Evolutionary conservation across 2,797 vertebrate species (phyloP), one percentile per base, ranked within the genome.

Genomic region (Bucorvus abyssinicus): DNA sequence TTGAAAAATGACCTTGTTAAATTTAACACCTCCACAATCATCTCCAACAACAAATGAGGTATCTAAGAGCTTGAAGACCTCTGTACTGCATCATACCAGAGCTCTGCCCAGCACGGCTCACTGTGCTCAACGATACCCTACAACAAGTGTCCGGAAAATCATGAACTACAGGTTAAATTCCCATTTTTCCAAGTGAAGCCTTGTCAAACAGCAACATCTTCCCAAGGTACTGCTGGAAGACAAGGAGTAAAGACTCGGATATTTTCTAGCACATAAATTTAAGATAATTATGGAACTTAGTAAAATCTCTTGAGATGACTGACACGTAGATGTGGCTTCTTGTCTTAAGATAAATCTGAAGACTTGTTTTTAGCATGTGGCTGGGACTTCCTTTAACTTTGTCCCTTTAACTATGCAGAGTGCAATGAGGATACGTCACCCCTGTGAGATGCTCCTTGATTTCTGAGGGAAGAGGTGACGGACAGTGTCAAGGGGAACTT

Each of bases 121-220:
- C 5, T 55, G 8, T 38, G 80, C 29, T 23, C 36, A 73, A 12
- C 23, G 57, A 8, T 9, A 75, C 5, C 9, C 7, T 42, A 8
- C 29, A 32, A 11, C 10, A 14, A 71, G 12, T 10, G 2, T 19
- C 64, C n/a, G 26, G 36, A 12, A 40, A 80, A 80, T 6, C 44
- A 14, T 13, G 11, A 34, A 19, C 12, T 40, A 14, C 0, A 1
- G 17, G 15, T 67, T 22, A 56, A 23, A 6, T 16, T 24, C 57
- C 80, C 40, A 34, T 3, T 8, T 47, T 11, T 57, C 10, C 84
- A 57, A 42, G 0, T 12, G 47, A 55, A 12, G 22, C 12, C 38
- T 40, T 40, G 38, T 40, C 38, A 40, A 40, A 40, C 38, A 12
- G 38, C 38, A 40, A 40, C 38, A 40, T 40, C 12, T 40, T 12